Evolutionary conservation across 1,140 invertebrate genomes (phyloP), one percentile per base, ranked within the genome.

Genomic region (Physella acuta): DNA sequence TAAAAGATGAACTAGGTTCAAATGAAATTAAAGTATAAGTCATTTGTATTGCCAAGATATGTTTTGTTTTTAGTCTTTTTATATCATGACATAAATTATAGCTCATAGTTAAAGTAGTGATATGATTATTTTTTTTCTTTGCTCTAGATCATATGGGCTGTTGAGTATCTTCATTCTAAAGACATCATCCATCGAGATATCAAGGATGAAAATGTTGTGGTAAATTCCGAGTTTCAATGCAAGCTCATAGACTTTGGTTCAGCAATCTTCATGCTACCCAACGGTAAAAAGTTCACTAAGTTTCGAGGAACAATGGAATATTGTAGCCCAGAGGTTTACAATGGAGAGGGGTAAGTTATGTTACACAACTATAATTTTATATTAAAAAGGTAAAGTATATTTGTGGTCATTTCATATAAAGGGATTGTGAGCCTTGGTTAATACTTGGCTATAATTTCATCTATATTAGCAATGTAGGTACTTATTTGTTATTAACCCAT

Each of bases 301-400:
- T 92, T 92, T 81, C 91, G 91, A 76, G 91, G 91, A 0, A 92
- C 91, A n/a, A 88, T 91, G 2, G 91, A 92, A 81, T 92, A 92
- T 79, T 92, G 91, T 78, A 90, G 90, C 75, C 91, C 91, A 0
- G 91, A 92, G 84, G 91, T 92, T 14, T 81, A 92, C 20, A 86
- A 88, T 63, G 91, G 91, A 37, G 90, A 91, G 74, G 90, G 89
- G 88, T 91, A 82, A 83, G 86, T 3, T 33, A 14, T 55, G 24
- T 55, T n/a, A n/a, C n/a, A n/a, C n/a, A n/a, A n/a, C n/a, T n/a
- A 49, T 49, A 49, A n/a, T n/a, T n/a, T 14, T 14, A 49, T 49
- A 49, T n/a, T 14, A 49, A 49, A n/a, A 49, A 49, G 44, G 44
- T n/a, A 11, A 49, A 14, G n/a, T 49, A 31, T 3, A 30, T 5